A percentile compares a stretch with the other conserved stretches of the same genome.
Evolutionary conservation across 1,140 invertebrate species (phyloP).

Genomic region (Sarcophaga bullata): DNA sequence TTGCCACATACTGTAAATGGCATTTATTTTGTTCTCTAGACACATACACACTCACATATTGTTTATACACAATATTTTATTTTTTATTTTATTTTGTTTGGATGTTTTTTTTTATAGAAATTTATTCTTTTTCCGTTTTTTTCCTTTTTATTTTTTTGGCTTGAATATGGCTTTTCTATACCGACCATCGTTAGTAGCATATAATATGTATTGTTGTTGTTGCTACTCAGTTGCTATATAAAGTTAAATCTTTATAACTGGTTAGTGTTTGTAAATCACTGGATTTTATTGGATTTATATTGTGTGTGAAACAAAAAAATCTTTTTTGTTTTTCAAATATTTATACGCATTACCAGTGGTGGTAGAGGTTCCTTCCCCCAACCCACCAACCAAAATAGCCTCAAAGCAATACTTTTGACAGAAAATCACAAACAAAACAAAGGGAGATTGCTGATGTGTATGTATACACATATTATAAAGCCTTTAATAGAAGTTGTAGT

Average conservation of each 20-base stretch:
- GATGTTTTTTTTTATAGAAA: background rate
- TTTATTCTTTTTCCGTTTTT: background rate
- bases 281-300: slow-evolving; percentile 38
- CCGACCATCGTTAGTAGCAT: background rate
- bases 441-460: background rate
- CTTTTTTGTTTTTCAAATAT: no score
- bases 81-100: background rate
- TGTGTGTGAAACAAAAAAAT: slow-evolving; percentile 12
- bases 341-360: background rate
- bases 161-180: background rate
- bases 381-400: no score
- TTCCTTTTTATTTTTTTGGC: background rate
- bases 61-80: no score
- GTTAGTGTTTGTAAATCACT: slow-evolving; percentile 37
- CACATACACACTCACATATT: no score
- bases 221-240: background rate
- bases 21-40: no score
- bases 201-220: background rate
- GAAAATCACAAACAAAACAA: background rate
- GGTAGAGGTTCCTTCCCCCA: background rate
- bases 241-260: slow-evolving; percentile 16
- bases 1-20: no score
- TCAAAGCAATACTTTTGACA: background rate
- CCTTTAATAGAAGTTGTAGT: background rate
- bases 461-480: background rate